These are phyloP conservation scores for Andrena camellia DNA, from an alignment of 2,888 invertebrate genomes.

Conservation along the genomic window DNA sequence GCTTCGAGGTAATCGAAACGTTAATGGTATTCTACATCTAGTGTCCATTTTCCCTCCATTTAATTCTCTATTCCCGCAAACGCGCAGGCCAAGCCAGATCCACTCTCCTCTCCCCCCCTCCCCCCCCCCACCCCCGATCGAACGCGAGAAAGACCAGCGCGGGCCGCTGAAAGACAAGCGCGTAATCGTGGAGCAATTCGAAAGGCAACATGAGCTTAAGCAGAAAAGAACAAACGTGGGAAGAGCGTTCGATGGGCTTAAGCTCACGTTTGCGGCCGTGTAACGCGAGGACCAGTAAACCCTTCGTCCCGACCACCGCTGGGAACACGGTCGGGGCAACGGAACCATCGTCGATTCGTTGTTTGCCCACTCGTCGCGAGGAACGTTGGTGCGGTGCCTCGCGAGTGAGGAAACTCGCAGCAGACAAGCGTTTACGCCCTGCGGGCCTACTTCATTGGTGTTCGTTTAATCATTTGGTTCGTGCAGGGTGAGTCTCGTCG, in stretches of 20 bases:
- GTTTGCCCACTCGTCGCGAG: neutral
- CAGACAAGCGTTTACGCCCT: slow-evolving; percentile 5
- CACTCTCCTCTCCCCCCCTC: too few species aligned
- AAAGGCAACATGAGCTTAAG: slow-evolving; percentile 19
- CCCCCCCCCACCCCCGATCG: too few species aligned
- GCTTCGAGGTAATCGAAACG: too few species aligned
- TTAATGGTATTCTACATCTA: too few species aligned
- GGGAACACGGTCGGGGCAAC: neutral
- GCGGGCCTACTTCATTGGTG: slow-evolving; percentile 15
- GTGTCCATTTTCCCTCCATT: too few species aligned
- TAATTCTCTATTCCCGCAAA: too few species aligned
- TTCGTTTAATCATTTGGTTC: slow-evolving; percentile 61
- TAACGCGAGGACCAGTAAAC: neutral
- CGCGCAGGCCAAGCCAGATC: too few species aligned
- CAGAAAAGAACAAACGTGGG: neutral
- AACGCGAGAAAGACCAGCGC: too few species aligned
- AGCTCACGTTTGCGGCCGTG: slow-evolving; percentile 15
- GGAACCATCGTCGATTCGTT: neutral
- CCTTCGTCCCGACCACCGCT: neutral
- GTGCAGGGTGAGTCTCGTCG: slow-evolving; percentile 47
- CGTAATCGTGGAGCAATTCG: neutral
- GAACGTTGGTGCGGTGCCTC: neutral
- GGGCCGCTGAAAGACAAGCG: neutral
- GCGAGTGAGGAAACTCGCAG: slow-evolving; percentile 1
- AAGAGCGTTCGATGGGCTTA: neutral